These are phyloP conservation scores for Hydrolagus affinis DNA, from an alignment of 2,113 vertebrate species.

Conservation along the genomic window DNA sequence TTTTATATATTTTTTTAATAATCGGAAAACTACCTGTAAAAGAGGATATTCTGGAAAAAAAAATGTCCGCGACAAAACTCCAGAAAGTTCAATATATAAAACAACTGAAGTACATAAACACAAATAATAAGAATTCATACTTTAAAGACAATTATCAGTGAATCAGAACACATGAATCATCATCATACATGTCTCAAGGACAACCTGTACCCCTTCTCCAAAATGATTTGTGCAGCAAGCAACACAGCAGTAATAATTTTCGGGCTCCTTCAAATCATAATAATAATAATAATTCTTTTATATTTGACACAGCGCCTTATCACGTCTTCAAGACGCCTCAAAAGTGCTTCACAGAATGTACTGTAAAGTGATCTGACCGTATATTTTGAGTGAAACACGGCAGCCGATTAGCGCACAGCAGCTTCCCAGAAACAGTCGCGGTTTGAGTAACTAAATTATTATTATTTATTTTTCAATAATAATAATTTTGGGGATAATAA, in stretches of 20 bases:
- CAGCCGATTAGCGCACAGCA: too few relatives aligned
- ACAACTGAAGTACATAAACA: slow-evolving; percentile 31
- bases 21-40: slow-evolving; percentile 32
- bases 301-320: too few relatives aligned
- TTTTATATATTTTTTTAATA: slow-evolving; percentile 18
- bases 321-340: too few relatives aligned
- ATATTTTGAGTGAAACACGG: too few relatives aligned
- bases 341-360: too few relatives aligned
- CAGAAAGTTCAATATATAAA: slow-evolving; percentile 31
- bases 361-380: too few relatives aligned
- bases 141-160: slow-evolving; percentile 30
- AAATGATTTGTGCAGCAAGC: slow-evolving; percentile 1
- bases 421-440: too few relatives aligned
- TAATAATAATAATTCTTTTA: background rate
- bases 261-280: slow-evolving; percentile 5
- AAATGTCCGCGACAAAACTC: slow-evolving; percentile 28
- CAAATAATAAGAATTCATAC: slow-evolving; percentile 27
- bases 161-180: slow-evolving; percentile 24
- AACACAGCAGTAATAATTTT: slow-evolving; percentile 25
- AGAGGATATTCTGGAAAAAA: slow-evolving; percentile 23
- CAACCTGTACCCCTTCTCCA: background rate
- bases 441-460: too few relatives aligned
- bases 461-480: background rate
- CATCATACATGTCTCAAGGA: slow-evolving; percentile 21
- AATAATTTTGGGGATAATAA: too few relatives aligned